Conservation (phyloP, 2,888 invertebrate species). For the Monochamus alternatus region DNA sequence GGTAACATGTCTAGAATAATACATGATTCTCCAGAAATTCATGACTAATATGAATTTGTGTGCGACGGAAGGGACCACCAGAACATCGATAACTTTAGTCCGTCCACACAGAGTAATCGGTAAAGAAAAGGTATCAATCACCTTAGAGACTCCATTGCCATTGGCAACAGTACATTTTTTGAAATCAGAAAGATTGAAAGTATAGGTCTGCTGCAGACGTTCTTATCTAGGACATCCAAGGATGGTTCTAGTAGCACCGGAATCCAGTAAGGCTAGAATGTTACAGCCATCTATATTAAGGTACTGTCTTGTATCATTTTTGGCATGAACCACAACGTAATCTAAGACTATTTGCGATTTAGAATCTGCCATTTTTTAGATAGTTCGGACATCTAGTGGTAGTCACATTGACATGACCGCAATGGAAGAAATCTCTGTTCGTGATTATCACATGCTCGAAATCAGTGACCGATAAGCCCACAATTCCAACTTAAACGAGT, state of each 20-base stretch:
- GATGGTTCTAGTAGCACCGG: too few species aligned
- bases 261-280: not conserved
- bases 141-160: not conserved
- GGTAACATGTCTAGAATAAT: constrained; percentile 21
- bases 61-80: constrained; percentile 38
- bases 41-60: constrained; percentile 11
- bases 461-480: too few species aligned
- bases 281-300: not conserved
- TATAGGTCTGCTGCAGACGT: too few species aligned
- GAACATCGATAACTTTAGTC: constrained; percentile 42
- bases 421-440: too few species aligned
- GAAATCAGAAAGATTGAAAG: not conserved
- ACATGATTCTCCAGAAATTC: constrained; percentile 13
- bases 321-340: too few species aligned
- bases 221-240: too few species aligned
- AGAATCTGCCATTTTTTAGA: too few species aligned
- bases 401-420: too few species aligned
- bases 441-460: too few species aligned
- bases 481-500: too few species aligned
- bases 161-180: not conserved
- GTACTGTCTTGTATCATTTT: not conserved
- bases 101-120: not conserved
- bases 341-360: too few species aligned
- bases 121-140: constrained; percentile 5
- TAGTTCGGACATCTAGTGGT: too few species aligned